Evolutionary conservation across 2,888 invertebrate genomes (phyloP).

Genomic region (Athalia rosae): DNA sequence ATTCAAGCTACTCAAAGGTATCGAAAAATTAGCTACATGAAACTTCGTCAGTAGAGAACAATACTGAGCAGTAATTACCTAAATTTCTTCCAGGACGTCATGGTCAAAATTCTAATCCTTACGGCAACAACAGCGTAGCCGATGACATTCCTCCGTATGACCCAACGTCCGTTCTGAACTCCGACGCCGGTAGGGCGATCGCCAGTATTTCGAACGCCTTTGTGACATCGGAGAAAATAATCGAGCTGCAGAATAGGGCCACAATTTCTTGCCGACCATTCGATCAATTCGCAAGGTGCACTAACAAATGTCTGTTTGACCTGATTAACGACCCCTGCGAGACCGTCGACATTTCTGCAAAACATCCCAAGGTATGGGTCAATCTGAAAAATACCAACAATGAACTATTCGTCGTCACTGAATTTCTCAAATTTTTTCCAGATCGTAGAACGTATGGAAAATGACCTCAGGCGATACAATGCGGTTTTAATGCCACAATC

Average conservation of each 20-base stretch:
- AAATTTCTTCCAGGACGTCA: not conserved
- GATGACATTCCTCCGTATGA: conserved; percentile 58
- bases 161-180: conserved; percentile 53
- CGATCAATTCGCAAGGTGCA: conserved; percentile 53
- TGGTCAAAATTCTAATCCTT: conserved; percentile 53
- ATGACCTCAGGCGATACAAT: conserved; percentile 56
- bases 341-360: conserved; percentile 60
- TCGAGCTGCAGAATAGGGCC: conserved; percentile 51
- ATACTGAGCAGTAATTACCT: not conserved
- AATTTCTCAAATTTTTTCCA: conserved; percentile 46
- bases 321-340: conserved; percentile 66
- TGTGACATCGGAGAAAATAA: conserved; percentile 46
- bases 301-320: conserved; percentile 63
- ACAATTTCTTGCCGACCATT: conserved; percentile 56
- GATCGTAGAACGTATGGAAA: conserved; percentile 56
- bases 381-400: not conserved
- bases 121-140: conserved; percentile 58
- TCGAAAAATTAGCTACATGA: not conserved
- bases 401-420: not conserved
- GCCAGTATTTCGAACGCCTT: conserved; percentile 29
- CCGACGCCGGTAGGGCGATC: conserved; percentile 58
- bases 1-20: conserved; percentile 65
- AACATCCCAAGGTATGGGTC: conserved; percentile 57
- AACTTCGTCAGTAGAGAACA: not conserved
- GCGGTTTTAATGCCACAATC: conserved; percentile 55